phyloP scores from a whole-genome alignment of 37 sponge, comb jelly and placozoan genomes.

The Axinella damicornis region DNA sequence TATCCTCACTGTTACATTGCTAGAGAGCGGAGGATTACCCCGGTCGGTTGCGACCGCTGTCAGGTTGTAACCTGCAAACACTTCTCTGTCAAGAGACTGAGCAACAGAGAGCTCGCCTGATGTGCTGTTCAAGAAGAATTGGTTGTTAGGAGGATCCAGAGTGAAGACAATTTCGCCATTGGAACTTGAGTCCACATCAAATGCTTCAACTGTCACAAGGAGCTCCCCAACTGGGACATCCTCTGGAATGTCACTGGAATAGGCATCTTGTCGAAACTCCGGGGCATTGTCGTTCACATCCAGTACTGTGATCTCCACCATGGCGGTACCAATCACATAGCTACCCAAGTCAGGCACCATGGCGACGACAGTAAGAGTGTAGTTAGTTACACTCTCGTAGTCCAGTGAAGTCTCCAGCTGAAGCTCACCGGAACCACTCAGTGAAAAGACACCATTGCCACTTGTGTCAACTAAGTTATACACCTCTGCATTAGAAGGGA shows the following conservation, averaged over 20 bases:
- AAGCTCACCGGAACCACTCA: constrained; percentile 23
- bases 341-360: not conserved
- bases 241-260: constrained; percentile 25
- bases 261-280: constrained; percentile 17
- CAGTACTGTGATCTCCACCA: constrained; percentile 42
- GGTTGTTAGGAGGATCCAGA: not conserved
- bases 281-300: constrained; percentile 78
- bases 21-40: constrained; percentile 33
- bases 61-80: constrained; percentile 1
- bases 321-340: constrained; percentile 25
- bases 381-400: constrained; percentile 15
- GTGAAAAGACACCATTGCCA: constrained; percentile 7
- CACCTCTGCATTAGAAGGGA: constrained; percentile 30
- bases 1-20: constrained; percentile 29
- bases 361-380: constrained; percentile 21
- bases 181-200: constrained; percentile 42
- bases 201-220: constrained; percentile 28
- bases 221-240: not conserved
- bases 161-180: constrained; percentile 18
- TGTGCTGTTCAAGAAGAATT: constrained; percentile 25
- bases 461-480: constrained; percentile 1
- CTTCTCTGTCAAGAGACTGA: constrained; percentile 53
- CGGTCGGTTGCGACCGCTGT: constrained; percentile 33
- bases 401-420: constrained; percentile 10
- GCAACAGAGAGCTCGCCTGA: constrained; percentile 30